Evolutionary conservation across 2,113 vertebrate genomes (phyloP), one percentile per base, ranked within the genome.

Genomic region (Axis porcinus): DNA sequence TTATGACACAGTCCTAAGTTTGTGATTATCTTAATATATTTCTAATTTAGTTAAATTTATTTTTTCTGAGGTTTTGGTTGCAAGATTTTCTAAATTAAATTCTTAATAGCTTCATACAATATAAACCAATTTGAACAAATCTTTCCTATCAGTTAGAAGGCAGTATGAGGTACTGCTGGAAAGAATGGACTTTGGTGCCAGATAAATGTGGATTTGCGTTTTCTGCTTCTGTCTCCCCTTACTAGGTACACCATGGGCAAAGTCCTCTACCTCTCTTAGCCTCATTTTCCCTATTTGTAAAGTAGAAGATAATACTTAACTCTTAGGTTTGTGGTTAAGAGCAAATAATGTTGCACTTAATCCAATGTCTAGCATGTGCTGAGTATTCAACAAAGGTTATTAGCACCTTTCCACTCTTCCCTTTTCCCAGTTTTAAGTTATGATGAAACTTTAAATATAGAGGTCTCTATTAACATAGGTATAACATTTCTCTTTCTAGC

Each of bases 21-120:
- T 97, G 64, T 84, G 67, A 74, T 70, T 74, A 27, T 88, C 58
- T 57, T 83, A 94, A 67, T 87, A n/a, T 57, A 45, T 81, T 94
- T 91, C 81, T 97, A 30, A 60, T 74, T 88, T 79, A 82, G 6
- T 82, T 15, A 67, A 78, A 57, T 91, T 82, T 64, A 76, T 81
- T 95, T 97, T 83, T 90, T 21, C 8, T 79, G 40, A 92, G 12
- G 3, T 95, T 96, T 82, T 93, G n/a, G 67, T 89, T 30, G 62
- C 13, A 87, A 95, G 50, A 86, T 50, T 85, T 95, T 86, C 91
- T 23, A 84, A 13, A 45, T 95, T 76, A 55, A 89, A 50, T 74
- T 91, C 8, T 14, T 86, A 86, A 55, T 78, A 86, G 17, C 45
- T 60, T 4, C 82, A 70, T 91, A 95, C 58, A 92, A 89, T 93